Percentiles rank a stretch among this genome's conserved stretches.
phyloP scores from a whole-genome alignment of 2,113 vertebrate genomes.

The Herpailurus yagouaroundi region DNA sequence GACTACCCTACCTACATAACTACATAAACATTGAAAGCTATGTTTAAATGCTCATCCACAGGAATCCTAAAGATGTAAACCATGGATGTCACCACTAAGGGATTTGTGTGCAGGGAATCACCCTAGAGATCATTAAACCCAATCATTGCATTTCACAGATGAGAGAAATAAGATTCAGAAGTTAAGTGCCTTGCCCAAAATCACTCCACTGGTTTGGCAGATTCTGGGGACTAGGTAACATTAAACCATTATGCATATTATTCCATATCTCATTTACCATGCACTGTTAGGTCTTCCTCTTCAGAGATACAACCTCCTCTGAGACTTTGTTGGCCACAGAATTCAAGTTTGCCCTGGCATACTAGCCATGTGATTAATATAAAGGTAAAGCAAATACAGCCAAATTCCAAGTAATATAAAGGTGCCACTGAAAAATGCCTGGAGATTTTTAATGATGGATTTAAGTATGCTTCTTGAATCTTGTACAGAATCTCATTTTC shows the following conservation, averaged over 20 bases:
- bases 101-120: not conserved
- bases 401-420: constrained; percentile 44
- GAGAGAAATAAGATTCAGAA: not conserved
- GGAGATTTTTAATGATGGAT: not conserved
- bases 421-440: constrained; percentile 32
- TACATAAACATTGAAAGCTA: not conserved
- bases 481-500: constrained; percentile 39
- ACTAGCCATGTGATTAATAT: not conserved
- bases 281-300: not conserved
- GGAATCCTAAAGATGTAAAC: not conserved
- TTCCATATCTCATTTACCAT: not conserved
- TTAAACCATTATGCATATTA: not conserved
- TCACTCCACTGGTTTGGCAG: not conserved
- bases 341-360: not conserved
- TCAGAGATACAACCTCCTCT: not conserved
- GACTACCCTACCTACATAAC: not conserved
- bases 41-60: not conserved
- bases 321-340: not conserved
- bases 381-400: not conserved
- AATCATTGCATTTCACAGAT: not conserved
- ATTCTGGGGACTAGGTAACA: not conserved
- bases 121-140: not conserved
- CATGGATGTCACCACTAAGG: not conserved
- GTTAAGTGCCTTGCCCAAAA: not conserved
- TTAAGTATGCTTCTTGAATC: constrained; percentile 1